These are phyloP conservation scores for Pissodes strobi DNA, from an alignment of 1,140 invertebrate genomes.

Conservation along the genomic window DNA sequence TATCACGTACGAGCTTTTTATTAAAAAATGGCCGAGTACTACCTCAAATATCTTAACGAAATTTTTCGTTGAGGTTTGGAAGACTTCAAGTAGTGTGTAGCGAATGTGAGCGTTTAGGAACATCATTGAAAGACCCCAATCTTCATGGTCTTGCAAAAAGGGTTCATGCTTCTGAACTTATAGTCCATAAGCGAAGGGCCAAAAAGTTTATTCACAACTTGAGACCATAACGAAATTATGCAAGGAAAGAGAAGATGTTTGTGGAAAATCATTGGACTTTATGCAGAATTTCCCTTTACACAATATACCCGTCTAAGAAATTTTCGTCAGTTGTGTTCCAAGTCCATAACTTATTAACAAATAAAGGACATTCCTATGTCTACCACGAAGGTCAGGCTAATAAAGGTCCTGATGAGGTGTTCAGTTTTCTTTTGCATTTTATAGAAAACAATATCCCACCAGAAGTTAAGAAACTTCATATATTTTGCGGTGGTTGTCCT, in stretches of 20 bases:
- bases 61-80: slow-evolving; percentile 46
- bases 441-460: slow-evolving; percentile 17
- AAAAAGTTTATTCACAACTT: slow-evolving; percentile 46
- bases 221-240: slow-evolving; percentile 34
- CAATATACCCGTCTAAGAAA: slow-evolving; percentile 38
- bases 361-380: slow-evolving; percentile 40
- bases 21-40: too few relatives aligned
- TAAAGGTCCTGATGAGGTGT: slow-evolving; percentile 25
- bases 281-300: slow-evolving; percentile 49
- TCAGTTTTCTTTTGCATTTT: slow-evolving; percentile 18
- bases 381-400: slow-evolving; percentile 37
- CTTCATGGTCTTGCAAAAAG: slow-evolving; percentile 41
- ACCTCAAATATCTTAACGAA: too few relatives aligned
- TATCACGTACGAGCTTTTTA: too few relatives aligned
- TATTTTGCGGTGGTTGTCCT: slow-evolving; percentile 43
- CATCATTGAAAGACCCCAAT: slow-evolving; percentile 14
- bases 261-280: slow-evolving; percentile 47
- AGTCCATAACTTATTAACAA: slow-evolving; percentile 47
- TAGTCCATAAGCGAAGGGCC: too few relatives aligned
- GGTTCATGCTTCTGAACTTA: slow-evolving; percentile 40
- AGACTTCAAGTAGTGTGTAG: slow-evolving; percentile 45
- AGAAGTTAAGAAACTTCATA: slow-evolving; percentile 43
- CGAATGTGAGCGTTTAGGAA: too few relatives aligned
- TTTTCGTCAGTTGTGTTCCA: slow-evolving; percentile 48
- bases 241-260: slow-evolving; percentile 27